These are phyloP conservation scores for Echinops telfairi DNA, from an alignment of 2,113 vertebrate species.

Conservation along the genomic window DNA sequence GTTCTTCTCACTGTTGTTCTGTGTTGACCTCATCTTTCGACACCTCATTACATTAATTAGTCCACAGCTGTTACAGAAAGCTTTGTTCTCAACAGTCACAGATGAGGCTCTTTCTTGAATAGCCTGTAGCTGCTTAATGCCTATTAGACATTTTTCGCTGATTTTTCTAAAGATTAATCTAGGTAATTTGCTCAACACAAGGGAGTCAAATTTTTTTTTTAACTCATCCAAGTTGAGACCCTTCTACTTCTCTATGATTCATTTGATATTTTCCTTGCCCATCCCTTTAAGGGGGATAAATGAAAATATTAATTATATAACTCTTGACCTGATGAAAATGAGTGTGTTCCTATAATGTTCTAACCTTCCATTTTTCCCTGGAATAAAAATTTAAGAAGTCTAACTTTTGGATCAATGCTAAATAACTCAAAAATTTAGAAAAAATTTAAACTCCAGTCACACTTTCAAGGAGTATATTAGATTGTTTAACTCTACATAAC, in stretches of 20 bases:
- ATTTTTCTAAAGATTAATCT: not conserved
- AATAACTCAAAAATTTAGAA: not conserved
- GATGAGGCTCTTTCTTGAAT: conserved; percentile 11
- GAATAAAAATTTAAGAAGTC: not conserved
- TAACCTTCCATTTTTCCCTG: not conserved
- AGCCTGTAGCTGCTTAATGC: not conserved
- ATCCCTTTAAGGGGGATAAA: not conserved
- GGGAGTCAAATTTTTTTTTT: not conserved
- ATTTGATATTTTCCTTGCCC: conserved; percentile 2
- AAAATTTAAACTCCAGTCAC: conserved; percentile 26
- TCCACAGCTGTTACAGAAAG: not conserved
- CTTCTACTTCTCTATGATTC: conserved; percentile 32
- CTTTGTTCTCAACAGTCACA: not conserved
- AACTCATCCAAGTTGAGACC: not conserved
- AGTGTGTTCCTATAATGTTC: conserved; percentile 17
- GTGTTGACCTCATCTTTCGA: not conserved
- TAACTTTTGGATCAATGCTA: conserved; percentile 8
- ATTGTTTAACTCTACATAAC: not conserved
- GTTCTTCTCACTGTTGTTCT: not conserved
- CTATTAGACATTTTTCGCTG: not conserved
- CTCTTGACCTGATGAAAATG: not conserved
- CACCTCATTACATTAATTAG: not conserved
- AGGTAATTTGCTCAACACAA: conserved; percentile 6
- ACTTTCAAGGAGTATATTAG: conserved; percentile 2
- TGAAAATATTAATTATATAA: conserved; percentile 17